Evolutionary conservation across 2,797 vertebrate species (phyloP).

Genomic region (Gymnoscopelus microlampas): DNA sequence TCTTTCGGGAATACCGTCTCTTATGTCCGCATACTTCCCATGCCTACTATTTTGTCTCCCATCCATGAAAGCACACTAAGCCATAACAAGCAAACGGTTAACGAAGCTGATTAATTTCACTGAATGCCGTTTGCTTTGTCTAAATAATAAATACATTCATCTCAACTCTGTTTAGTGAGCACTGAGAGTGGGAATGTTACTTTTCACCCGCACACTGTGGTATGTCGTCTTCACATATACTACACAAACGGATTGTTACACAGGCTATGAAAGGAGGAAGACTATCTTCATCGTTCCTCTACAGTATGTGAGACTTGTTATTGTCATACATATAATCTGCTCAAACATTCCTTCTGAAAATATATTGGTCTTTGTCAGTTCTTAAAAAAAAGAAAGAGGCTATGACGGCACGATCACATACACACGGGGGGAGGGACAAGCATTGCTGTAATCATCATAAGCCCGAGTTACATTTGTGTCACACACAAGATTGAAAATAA

Average conservation of each 20-base stretch:
- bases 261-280: slow-evolving; percentile 7
- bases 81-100: slow-evolving; percentile 23
- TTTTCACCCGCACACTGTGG: not conserved
- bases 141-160: slow-evolving; percentile 62
- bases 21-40: slow-evolving; percentile 1
- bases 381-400: not conserved
- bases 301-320: not conserved
- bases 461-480: not conserved
- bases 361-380: slow-evolving; percentile 1
- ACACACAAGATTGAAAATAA: not conserved
- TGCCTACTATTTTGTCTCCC: not conserved
- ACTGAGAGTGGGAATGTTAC: slow-evolving; percentile 32
- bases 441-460: not conserved
- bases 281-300: slow-evolving; percentile 1
- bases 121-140: slow-evolving; percentile 33
- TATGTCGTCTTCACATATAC: not conserved
- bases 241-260: not conserved
- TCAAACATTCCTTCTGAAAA: slow-evolving; percentile 18
- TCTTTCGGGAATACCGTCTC: slow-evolving; percentile 53
- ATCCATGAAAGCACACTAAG: slow-evolving; percentile 24
- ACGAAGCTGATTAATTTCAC: slow-evolving; percentile 2
- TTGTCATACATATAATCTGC: not conserved
- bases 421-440: not conserved
- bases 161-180: slow-evolving; percentile 36
- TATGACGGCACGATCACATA: not conserved